A percentile compares a stretch with the other conserved stretches of the same genome.
Conservation (phyloP, 2,113 vertebrate genomes). For the Martes martes region DNA sequence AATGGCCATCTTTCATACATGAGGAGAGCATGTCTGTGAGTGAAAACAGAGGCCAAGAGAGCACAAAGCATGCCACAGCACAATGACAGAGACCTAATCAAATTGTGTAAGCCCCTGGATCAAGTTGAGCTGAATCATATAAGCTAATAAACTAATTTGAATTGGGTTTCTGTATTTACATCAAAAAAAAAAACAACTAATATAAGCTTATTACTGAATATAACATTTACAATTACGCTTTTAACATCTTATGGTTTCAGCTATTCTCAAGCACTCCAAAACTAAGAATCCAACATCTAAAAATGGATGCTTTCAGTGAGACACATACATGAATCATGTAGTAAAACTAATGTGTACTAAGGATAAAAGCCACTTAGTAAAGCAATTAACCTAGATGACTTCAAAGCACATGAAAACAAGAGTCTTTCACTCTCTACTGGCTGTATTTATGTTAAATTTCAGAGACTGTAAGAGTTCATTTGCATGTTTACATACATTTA, state of each 20-base stretch:
- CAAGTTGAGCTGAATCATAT: neutral
- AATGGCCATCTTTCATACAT: neutral
- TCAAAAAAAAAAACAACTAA: neutral
- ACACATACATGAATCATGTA: neutral
- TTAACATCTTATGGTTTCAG: neutral
- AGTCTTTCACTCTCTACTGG: neutral
- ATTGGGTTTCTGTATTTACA: neutral
- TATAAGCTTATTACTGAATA: neutral
- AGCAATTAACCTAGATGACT: neutral
- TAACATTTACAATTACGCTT: constrained; percentile 10
- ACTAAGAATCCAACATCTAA: neutral
- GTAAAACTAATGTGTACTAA: neutral
- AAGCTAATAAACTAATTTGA: neutral
- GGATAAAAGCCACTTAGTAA: neutral
- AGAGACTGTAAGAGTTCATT: neutral
- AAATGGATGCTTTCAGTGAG: neutral
- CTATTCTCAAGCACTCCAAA: neutral
- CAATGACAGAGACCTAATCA: neutral
- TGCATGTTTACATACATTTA: constrained; percentile 7
- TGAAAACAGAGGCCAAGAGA: neutral
- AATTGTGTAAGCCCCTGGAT: neutral
- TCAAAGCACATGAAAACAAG: neutral
- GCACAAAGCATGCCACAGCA: neutral
- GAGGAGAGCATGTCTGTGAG: neutral
- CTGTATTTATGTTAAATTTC: neutral